These are phyloP conservation scores for Drusus annulatus DNA, from an alignment of 1,140 invertebrate genomes.

Conservation along the genomic window DNA sequence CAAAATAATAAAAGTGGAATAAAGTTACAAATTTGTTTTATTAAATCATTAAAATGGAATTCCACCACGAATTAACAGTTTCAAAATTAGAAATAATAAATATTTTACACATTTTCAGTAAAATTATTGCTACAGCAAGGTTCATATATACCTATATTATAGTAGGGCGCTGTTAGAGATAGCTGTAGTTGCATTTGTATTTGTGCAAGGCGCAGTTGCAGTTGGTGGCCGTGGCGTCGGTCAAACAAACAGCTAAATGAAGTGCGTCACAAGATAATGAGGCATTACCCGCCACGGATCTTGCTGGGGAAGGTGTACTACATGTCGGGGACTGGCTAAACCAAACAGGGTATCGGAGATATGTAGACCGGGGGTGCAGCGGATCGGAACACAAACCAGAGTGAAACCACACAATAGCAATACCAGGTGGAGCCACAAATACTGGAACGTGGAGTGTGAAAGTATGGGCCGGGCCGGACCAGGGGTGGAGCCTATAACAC, in stretches of 20 bases:
- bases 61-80: too few species aligned
- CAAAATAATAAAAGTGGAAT: too few species aligned
- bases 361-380: constrained; percentile 52
- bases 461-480: constrained; percentile 21
- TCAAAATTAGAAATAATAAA: too few species aligned
- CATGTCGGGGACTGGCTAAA: constrained; percentile 31
- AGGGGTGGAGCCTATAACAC: constrained; percentile 53
- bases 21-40: too few species aligned
- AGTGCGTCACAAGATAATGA: constrained; percentile 23
- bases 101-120: constrained; percentile 69
- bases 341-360: constrained; percentile 49
- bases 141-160: constrained; percentile 48
- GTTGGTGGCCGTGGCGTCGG: constrained; percentile 30
- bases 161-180: constrained; percentile 7
- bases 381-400: constrained; percentile 51
- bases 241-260: constrained; percentile 46
- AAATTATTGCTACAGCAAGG: constrained; percentile 71
- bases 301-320: not conserved
- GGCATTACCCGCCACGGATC: constrained; percentile 23
- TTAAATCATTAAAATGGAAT: too few species aligned
- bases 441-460: constrained; percentile 48
- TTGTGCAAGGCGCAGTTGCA: too few species aligned
- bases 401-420: constrained; percentile 55
- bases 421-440: constrained; percentile 51
- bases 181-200: not conserved